These are phyloP conservation scores for Emydocephalus ijimae DNA, from an alignment of 2,113 vertebrate species.

Conservation along the genomic window DNA sequence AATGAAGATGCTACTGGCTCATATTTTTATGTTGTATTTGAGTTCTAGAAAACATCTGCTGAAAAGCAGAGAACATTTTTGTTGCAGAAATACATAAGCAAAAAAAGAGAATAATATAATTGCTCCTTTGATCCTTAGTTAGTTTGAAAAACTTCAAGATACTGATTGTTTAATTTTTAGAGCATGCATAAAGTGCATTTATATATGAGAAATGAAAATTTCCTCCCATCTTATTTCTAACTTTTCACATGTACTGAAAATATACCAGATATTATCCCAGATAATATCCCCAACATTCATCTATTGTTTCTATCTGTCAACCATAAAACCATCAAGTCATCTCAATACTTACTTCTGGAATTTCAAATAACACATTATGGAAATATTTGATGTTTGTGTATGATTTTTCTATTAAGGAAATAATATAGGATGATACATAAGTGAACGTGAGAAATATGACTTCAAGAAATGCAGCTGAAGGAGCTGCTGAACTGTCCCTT, in stretches of 20 bases:
- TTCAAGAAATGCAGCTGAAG: not conserved
- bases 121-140: not conserved
- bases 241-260: not conserved
- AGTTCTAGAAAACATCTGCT: not conserved
- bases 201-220: not conserved
- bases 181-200: not conserved
- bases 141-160: not conserved
- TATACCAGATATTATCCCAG: not conserved
- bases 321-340: not conserved
- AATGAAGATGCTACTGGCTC: not conserved
- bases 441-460: not conserved
- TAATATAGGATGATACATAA: not conserved
- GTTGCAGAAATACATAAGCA: not conserved
- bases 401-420: not conserved
- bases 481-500: not conserved
- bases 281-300: not conserved
- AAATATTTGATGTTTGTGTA: not conserved
- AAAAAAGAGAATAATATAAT: not conserved
- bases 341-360: not conserved
- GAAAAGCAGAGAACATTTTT: not conserved
- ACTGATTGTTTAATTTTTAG: not conserved
- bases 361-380: not conserved
- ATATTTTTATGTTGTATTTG: not conserved
- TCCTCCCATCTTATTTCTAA: not conserved
- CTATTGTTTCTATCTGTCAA: not conserved